phyloP scores from a whole-genome alignment of 1,140 invertebrate genomes.

The Philotrypesis tridentata region DNA sequence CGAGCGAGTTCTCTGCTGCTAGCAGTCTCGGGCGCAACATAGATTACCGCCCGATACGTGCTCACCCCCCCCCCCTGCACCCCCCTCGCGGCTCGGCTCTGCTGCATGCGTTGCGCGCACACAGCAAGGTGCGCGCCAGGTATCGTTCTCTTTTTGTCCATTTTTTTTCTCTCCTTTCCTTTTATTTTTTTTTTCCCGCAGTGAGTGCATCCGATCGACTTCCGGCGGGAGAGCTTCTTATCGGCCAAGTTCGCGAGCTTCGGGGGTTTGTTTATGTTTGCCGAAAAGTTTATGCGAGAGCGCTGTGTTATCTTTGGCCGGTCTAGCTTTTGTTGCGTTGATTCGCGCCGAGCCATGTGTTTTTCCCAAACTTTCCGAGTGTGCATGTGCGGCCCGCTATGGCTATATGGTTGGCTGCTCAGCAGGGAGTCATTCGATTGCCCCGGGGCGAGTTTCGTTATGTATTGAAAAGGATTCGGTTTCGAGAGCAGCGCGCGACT shows the following conservation, averaged over 20 bases:
- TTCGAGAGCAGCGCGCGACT: too few relatives aligned
- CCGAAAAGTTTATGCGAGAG: background rate
- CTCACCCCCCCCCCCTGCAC: constrained; percentile 13
- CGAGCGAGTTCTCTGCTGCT: constrained; percentile 26
- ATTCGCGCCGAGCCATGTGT: background rate
- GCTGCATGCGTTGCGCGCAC: background rate
- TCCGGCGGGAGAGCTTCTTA: constrained; percentile 21
- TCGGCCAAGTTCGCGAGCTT: constrained; percentile 6
- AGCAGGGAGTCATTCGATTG: background rate
- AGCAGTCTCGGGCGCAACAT: constrained; percentile 53
- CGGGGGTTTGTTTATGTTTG: constrained; percentile 28
- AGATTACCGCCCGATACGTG: constrained; percentile 65
- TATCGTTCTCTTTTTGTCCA: background rate
- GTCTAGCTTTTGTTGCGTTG: background rate
- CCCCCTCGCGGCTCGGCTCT: background rate
- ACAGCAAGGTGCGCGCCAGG: background rate
- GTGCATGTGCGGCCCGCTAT: background rate
- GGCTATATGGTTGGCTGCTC: background rate
- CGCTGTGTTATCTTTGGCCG: constrained; percentile 1
- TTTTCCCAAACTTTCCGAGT: background rate
- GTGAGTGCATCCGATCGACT: constrained; percentile 27
- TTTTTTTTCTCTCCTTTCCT: background rate
- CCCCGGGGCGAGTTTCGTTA: background rate
- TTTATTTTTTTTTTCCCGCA: background rate
- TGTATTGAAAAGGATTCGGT: background rate